A percentile compares a stretch with the other conserved stretches of the same genome.
phyloP scores from a whole-genome alignment of 2,797 vertebrate species.

The Margarornis squamiger region DNA sequence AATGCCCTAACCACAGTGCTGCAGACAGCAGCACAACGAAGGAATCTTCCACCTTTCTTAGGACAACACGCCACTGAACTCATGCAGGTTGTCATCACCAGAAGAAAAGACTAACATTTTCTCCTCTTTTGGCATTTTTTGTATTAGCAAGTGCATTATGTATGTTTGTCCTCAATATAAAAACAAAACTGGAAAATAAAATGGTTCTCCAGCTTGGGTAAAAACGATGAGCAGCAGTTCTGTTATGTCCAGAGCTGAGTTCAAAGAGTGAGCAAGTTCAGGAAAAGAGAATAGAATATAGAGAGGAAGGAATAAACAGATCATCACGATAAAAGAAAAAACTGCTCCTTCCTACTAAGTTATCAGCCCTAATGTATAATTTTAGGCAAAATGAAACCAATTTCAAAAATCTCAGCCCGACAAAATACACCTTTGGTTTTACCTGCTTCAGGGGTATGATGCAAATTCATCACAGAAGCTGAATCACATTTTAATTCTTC shows the following conservation, averaged over 20 bases:
- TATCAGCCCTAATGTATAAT: not conserved
- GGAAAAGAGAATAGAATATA: not conserved
- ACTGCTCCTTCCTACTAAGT: not conserved
- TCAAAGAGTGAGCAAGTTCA: not conserved
- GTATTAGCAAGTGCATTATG: not conserved
- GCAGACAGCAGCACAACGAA: not conserved
- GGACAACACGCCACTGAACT: not conserved
- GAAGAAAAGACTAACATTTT: not conserved
- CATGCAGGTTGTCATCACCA: not conserved
- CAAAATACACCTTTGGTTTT: not conserved
- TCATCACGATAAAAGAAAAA: not conserved
- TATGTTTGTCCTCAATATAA: not conserved
- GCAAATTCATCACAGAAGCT: not conserved
- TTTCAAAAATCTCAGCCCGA: not conserved
- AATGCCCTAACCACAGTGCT: not conserved
- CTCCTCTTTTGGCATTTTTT: not conserved
- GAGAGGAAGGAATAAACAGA: not conserved
- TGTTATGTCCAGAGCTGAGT: not conserved
- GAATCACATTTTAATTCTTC: not conserved
- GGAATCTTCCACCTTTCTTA: not conserved
- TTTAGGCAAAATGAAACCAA: not conserved
- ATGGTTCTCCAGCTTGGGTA: accelerated
- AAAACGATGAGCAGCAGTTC: not conserved
- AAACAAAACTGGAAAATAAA: not conserved
- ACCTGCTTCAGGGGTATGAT: not conserved